Conservation (phyloP, 2,797 vertebrate genomes). For the Falco cherrug region DNA sequence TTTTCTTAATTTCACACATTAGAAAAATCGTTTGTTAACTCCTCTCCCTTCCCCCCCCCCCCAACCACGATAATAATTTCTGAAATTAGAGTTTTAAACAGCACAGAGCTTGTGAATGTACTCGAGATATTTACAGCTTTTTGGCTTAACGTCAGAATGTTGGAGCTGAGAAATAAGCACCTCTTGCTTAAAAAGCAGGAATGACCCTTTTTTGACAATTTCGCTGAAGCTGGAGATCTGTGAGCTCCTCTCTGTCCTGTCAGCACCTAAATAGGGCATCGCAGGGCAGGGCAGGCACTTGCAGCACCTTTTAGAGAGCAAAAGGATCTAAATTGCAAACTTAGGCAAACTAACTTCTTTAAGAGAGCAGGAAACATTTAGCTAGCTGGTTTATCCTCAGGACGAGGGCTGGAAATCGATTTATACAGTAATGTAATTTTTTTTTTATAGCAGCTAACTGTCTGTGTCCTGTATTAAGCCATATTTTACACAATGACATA, state of each 20-base stretch:
- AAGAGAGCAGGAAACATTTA: conserved; percentile 19
- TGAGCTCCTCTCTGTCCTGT: background rate
- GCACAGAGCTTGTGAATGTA: background rate
- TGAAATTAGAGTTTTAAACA: conserved; percentile 27
- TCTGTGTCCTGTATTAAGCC: conserved; percentile 3
- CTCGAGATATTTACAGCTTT: background rate
- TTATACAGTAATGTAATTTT: background rate
- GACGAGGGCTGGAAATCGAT: conserved; percentile 21
- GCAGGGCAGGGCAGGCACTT: conserved; percentile 26
- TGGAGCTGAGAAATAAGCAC: conserved; percentile 49
- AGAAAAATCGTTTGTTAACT: conserved; percentile 19
- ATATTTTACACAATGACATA: conserved; percentile 25
- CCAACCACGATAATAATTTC: background rate
- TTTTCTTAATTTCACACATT: background rate
- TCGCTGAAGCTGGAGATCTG: background rate
- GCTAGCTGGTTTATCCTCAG: conserved; percentile 5
- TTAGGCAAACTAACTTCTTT: background rate
- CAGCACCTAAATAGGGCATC: conserved; percentile 26
- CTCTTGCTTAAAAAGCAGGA: conserved; percentile 27
- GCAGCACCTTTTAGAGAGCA: background rate
- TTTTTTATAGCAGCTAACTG: conserved; percentile 5
- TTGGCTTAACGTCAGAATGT: conserved; percentile 46
- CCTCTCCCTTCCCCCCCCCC: background rate
- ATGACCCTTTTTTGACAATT: background rate
- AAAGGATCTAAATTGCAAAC: conserved; percentile 14